Evolutionary conservation across 1,140 invertebrate species (phyloP), one percentile per base, ranked within the genome.

Genomic region (Drosophila pseudoananassae): DNA sequence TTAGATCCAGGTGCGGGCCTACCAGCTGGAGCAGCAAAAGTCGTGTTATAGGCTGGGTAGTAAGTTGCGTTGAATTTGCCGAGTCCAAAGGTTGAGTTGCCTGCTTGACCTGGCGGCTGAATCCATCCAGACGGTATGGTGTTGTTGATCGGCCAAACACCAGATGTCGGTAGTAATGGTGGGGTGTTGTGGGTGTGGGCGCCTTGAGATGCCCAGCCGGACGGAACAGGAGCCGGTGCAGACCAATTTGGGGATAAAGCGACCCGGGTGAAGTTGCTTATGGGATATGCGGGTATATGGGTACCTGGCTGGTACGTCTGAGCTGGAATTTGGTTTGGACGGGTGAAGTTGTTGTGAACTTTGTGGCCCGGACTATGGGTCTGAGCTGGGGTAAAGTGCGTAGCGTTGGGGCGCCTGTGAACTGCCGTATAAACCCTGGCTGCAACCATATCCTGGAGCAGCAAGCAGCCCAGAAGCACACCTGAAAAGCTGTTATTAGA

Each of bases 391-490:
- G 33, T 57, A 6, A 63, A 17, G 15, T 51, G 6, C 1, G 76
- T 80, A 4, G 31, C 27, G 25, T 85, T 84, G 4, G 20, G 43
- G 4, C 55, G 54, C 12, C 50, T 56, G 7, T 66, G 29, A 12
- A 12, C 10, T 20, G 14, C 23, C 3, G 9, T 7, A 7, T 15
- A 2, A 9, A 56, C 29, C 36, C 56, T 43, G 14, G 53, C 29
- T 20, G 43, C 38, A 2, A 53, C 63, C 15, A 29, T 27, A 4
- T 17, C 46, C 14, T 56, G 74, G 7, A 66, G 14, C 23, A 65
- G 52, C 1, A 88, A 9, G 36, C 46, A 60, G 7, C 15, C 38
- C 40, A 82, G 56, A 0, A 78, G 17, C 15, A 85, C 17, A 36
- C 36, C 82, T 85, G 23, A 10, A n/a, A 43, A 17, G 0, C 3